These are phyloP conservation scores for Decapterus maruadsi DNA, from an alignment of 2,797 vertebrate species.

Conservation along the genomic window DNA sequence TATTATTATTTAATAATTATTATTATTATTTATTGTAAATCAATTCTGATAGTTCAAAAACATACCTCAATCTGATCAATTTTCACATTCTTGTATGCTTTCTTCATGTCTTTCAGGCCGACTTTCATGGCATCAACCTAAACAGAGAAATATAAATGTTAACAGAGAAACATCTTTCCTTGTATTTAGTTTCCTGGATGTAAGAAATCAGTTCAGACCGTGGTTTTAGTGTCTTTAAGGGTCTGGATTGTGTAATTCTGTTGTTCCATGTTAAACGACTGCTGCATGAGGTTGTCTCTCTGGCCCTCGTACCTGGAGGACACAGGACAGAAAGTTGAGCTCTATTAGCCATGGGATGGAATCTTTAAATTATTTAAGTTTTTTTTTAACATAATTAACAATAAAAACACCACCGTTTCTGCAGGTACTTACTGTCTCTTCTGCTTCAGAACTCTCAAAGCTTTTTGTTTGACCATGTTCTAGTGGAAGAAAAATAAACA, in stretches of 20 bases:
- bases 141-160: slow-evolving; percentile 30
- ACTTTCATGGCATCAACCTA: slow-evolving; percentile 98
- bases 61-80: slow-evolving; percentile 97
- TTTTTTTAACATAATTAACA: neutral
- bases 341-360: neutral
- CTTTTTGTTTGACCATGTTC: slow-evolving; percentile 99
- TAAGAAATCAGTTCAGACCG: slow-evolving; percentile 82
- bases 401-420: neutral
- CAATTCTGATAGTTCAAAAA: too few relatives aligned
- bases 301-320: slow-evolving; percentile 94
- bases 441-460: slow-evolving; percentile 96
- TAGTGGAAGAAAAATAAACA: slow-evolving; percentile 73
- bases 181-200: neutral
- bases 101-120: slow-evolving; percentile 99
- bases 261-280: slow-evolving; percentile 99
- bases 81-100: slow-evolving; percentile 96
- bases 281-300: slow-evolving; percentile 94
- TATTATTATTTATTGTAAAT: too few relatives aligned
- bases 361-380: neutral
- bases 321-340: neutral
- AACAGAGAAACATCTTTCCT: slow-evolving; percentile 2
- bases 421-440: slow-evolving; percentile 94
- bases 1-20: too few relatives aligned
- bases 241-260: slow-evolving; percentile 96
- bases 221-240: slow-evolving; percentile 98